Base-by-base conservation (phyloP, 2,113 vertebrate genomes). In the Notiomystis cincta region DNA sequence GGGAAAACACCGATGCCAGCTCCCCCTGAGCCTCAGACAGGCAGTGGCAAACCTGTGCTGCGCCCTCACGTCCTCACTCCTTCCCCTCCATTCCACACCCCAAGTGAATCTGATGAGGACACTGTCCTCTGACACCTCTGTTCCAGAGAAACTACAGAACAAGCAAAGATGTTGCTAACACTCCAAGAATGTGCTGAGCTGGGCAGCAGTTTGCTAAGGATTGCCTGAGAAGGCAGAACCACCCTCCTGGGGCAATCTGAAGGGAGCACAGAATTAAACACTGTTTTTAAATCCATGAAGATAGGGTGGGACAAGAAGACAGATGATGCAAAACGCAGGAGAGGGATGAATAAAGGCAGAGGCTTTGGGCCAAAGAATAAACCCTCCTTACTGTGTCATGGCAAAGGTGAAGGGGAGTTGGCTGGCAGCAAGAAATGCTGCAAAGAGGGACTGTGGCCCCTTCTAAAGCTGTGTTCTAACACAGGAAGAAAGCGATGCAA, bases 121-220 rank as follows among this genome's bases (percentile, higher is more conserved):
- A 91, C 48, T 58, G 81, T 95, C 73, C 72, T 97, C 80, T 84
- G 87, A 87, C 69, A 92, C 28, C 80, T 75, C 81, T 84, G 61
- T 38, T 95, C 45, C 84, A 92, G 77, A 94, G 48, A 96, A 96
- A 79, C 53, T 81, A 95, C 83, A 87, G n/a, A 91, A 94, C 94
- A 94, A 89, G 89, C 87, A 89, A 81, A 89, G 93, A 94, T 89
- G 96, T 94, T 96, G 91, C 87, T 97, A 96, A 96, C 65, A 16
- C 81, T 91, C 77, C 75, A 95, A 93, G 91, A 96, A 96, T 97
- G 94, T 95, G 96, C 96, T 97, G 95, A 96, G 87, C 73, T 92
- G 93, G 89, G 94, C 89, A 89, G 83, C 16, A 91, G 81, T 93
- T 95, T 87, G 51, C 89, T 61, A 51, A 85, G 77, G 93, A 96